Conservation (phyloP, 2,113 vertebrate genomes). For the Hemicordylus capensis region DNA sequence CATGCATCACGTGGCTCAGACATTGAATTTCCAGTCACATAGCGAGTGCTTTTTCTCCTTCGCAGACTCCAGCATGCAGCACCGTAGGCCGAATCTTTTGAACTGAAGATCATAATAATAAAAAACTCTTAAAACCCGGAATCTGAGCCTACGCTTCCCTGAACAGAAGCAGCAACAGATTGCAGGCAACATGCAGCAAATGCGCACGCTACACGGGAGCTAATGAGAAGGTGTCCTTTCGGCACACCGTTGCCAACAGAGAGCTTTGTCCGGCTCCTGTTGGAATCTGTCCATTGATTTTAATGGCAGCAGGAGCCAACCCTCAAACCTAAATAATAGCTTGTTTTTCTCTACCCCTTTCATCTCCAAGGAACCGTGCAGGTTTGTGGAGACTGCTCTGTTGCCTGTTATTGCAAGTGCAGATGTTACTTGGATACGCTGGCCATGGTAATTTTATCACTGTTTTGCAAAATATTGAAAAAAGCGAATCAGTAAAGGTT, state of each 20-base stretch:
- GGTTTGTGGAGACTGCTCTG: not conserved
- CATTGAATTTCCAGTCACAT: conserved; percentile 34
- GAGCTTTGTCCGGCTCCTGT: conserved; percentile 14
- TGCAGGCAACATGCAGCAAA: conserved; percentile 16
- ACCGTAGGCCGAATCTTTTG: accelerated
- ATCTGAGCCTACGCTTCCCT: conserved; percentile 3
- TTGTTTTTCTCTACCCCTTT: conserved; percentile 7
- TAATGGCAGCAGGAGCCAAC: conserved; percentile 1
- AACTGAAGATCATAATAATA: not conserved
- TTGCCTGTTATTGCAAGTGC: not conserved
- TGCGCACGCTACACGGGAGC: not conserved
- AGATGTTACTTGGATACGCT: not conserved
- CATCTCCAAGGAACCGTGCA: not conserved
- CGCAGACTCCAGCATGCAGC: not conserved
- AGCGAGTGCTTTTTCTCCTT: not conserved
- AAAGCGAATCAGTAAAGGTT: not conserved
- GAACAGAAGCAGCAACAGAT: conserved; percentile 17
- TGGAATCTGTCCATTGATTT: conserved; percentile 22
- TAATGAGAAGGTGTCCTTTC: conserved; percentile 9
- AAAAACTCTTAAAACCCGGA: conserved; percentile 7
- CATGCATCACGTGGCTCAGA: not conserved
- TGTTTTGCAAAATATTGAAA: not conserved
- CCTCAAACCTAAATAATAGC: not conserved
- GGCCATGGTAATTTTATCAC: not conserved
- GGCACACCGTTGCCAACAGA: not conserved